phyloP scores from a whole-genome alignment of 2,113 vertebrate species.

The Talpa occidentalis region DNA sequence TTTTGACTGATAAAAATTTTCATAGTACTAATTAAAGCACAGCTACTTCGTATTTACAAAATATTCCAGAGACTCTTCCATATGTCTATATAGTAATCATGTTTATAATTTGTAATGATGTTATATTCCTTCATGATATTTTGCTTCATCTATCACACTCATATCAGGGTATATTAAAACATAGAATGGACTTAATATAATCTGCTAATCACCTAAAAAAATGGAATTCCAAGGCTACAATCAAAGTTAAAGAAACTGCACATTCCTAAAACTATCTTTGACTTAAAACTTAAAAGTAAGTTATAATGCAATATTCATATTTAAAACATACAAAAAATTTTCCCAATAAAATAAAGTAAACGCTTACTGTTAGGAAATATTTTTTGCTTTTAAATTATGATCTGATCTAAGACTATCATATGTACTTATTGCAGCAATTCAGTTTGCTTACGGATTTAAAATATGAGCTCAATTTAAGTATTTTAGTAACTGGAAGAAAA shows the following conservation, averaged over 20 bases:
- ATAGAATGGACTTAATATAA: neutral
- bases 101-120: neutral
- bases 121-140: neutral
- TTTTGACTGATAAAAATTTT: neutral
- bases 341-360: conserved; percentile 5
- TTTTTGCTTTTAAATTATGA: conserved; percentile 31
- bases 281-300: conserved; percentile 25
- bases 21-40: neutral
- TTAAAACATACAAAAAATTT: neutral
- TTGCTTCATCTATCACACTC: neutral
- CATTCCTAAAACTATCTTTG: conserved; percentile 10
- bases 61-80: conserved; percentile 7
- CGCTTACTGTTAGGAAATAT: neutral
- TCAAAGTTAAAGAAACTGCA: conserved; percentile 3
- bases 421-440: neutral
- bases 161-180: neutral
- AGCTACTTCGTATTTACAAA: conserved; percentile 19
- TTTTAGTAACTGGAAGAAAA: conserved; percentile 10
- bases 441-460: conserved; percentile 22
- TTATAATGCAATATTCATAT: neutral
- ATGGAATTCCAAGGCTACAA: neutral
- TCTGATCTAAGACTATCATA: neutral
- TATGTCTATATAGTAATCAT: neutral
- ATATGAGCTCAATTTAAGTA: neutral
- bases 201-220: neutral